A percentile compares a stretch with the other conserved stretches of the same genome.
These are phyloP conservation scores for Siniperca knerii DNA, from an alignment of 2,113 vertebrate species.

Conservation along the genomic window DNA sequence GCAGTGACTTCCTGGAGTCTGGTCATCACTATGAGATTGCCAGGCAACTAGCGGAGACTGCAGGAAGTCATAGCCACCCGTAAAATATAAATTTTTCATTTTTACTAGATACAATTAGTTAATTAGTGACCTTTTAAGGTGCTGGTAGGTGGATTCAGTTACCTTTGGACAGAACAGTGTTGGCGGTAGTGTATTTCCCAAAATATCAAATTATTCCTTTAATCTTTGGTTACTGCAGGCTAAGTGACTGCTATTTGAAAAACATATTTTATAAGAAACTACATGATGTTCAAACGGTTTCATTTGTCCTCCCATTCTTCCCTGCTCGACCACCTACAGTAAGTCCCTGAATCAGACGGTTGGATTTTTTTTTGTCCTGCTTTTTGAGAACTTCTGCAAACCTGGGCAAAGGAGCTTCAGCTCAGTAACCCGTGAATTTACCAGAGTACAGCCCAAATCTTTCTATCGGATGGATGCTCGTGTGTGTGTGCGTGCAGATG, in stretches of 20 bases:
- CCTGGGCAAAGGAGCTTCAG: constrained; percentile 6
- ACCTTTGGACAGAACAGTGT: not conserved
- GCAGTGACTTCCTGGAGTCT: too few relatives aligned
- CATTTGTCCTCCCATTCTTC: not conserved
- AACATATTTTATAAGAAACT: not conserved
- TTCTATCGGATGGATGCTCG: constrained; percentile 18
- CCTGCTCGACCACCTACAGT: not conserved
- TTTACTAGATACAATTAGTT: not conserved
- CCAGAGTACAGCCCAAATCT: constrained; percentile 11
- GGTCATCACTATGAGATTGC: too few relatives aligned
- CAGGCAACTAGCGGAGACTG: too few relatives aligned
- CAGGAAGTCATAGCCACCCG: too few relatives aligned
- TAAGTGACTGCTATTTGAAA: not conserved
- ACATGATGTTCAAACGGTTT: not conserved
- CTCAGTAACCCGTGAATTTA: constrained; percentile 34
- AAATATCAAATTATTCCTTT: constrained; percentile 1
- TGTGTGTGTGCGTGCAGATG: constrained; percentile 4
- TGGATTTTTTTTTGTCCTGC: constrained; percentile 18
- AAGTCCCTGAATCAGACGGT: not conserved
- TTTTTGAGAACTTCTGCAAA: constrained; percentile 29
- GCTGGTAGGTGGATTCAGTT: not conserved
- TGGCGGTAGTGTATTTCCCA: not conserved
- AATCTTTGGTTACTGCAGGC: not conserved
- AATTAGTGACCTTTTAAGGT: not conserved
- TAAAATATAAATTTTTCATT: too few relatives aligned